Base-by-base conservation (phyloP, 2,888 invertebrate species). In the Drosophila formosana region DNA sequence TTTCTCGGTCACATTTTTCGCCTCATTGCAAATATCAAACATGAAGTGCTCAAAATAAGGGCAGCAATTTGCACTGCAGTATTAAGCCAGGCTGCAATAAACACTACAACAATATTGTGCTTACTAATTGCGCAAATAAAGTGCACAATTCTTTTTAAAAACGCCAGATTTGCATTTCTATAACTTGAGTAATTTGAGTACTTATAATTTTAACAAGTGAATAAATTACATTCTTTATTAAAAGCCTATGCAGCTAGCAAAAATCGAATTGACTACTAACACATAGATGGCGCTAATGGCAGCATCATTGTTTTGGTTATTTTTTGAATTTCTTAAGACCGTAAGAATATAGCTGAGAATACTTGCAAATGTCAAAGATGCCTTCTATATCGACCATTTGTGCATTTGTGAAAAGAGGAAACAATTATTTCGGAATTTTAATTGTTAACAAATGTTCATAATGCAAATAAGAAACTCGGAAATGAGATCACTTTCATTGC, bases 51-150 rank as follows among this genome's bases (percentile, higher is more conserved):
- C 11, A 50, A 43, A 55, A 55, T 39, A 30, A 26, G 30, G 9
- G 7, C 26, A 7, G 13, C 34, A 47, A 70, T 71, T 58, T 53
- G 53, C 71, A 49, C 47, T 53, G 46, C 41, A 46, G 73, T 56
- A 32, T 9, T 18, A n/a, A 53, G 23, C 4, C 23, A 8, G 25
- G 26, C n/a, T 43, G 41, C 28, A 49, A 65, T 45, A 39, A 45
- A 5, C 11, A 45, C n/a, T 3, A 4, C 8, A 25, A 32, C 11
- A 32, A 32, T n/a, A 25, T 25, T 45, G 13, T 41, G 13, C 13
- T 41, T 41, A 49, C 11, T n/a, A 43, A 26, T 41, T 41, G 13
- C 28, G 9, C 43, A n/a, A 43, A 55, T 41, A 28, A 6, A 3
- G 1, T 11, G 18, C 11, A 7, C 11, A 18, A n/a, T 25, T 51